Evolutionary conservation across 2,797 vertebrate species (phyloP), one percentile per base, ranked within the genome.

Genomic region (Melopsittacus undulatus): DNA sequence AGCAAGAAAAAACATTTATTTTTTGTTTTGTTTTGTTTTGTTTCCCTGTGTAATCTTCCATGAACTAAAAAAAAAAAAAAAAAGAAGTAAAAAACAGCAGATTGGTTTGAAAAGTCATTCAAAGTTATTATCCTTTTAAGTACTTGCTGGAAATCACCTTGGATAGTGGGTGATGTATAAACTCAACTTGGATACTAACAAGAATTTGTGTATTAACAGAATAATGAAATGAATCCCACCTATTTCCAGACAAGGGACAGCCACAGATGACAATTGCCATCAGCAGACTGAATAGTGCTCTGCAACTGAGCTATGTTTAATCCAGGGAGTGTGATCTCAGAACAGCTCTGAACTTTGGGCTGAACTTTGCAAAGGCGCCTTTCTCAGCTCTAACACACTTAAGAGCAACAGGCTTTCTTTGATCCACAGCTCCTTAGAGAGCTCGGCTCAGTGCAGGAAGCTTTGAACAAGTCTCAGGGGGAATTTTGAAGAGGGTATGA

Each of bases 401-500:
- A 38, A 27, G 48, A 84, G 29, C 54, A 88, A 52, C 43, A 87
- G 61, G 27, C 46, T 92, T 42, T 15, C 7, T 83, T 83, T 93
- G 77, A 94, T 90, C 66, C 87, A 68, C 2, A 24, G 63, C 49
- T 96, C 66, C 85, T 69, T 32, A 42, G 57, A 83, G 64, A 82
- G 56, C 48, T 63, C 1, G 0, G 8, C 36, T 95, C 40, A 34
- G 40, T 1, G 0, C 68, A 74, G 17, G 2, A 62, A 80, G 36
- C 66, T 91, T 30, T 88, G 78, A 83, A 66, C 32, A 84, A n/a
- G 68, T 75, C 92, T 68, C 59, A 24, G 49, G 78, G 62, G 76
- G 42, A 81, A 42, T 69, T 88, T 69, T 48, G 38, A 83, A 84
- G 27, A 64, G 26, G 45, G 7, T 49, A 42, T 68, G 69, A 67